Base-by-base conservation (phyloP, 2,797 vertebrate species). In the Austrolebias charrua region DNA sequence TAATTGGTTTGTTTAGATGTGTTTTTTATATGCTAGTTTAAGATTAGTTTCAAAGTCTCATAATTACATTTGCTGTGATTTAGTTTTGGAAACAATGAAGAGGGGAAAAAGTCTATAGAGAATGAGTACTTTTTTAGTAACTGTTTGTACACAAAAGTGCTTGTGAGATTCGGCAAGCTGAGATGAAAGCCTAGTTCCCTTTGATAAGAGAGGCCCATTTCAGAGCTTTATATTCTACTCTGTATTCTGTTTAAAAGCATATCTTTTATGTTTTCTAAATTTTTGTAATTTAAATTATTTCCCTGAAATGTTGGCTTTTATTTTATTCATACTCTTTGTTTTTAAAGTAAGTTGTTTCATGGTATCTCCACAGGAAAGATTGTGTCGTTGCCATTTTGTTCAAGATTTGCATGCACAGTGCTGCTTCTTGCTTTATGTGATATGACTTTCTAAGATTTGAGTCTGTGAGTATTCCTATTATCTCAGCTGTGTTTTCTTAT, bases 181-280 rank as follows among this genome's bases (percentile, higher is more conserved):
- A 80, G 79, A 87, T 80, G 76, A 86, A 83, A 85, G 80, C 66
- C 66, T 70, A 54, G 75, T 82, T 70, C 63, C 61, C 68, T 80
- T 84, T 84, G 77, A 82, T 12, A 75, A 18, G 65, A 80, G 54
- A 75, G 54, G 62, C 76, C 49, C 33, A 24, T 67, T 82, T 80
- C 67, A 69, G 64, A 82, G 71, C 66, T 69, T 50, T 59, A 13
- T 45, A 38, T 66, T 47, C 71, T 71, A 66, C 65, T 74, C 69
- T 62, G 55, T 63, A 76, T 69, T 61, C 58, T 31, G 28, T 64
- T 79, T 53, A 11, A 79, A 75, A 67, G 29, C 64, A 63, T 42
- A 56, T 6, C 40, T 72, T 72, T 74, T 50, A 58, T 58, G 44
- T 14, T 48, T 20, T 59, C 5, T 48, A 6, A 47, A 55, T 61